A percentile compares a stretch with the other conserved stretches of the same genome.
These are phyloP conservation scores for Zygothrica quintamaculata DNA, from an alignment of 2,888 invertebrate genomes.

Conservation along the genomic window DNA sequence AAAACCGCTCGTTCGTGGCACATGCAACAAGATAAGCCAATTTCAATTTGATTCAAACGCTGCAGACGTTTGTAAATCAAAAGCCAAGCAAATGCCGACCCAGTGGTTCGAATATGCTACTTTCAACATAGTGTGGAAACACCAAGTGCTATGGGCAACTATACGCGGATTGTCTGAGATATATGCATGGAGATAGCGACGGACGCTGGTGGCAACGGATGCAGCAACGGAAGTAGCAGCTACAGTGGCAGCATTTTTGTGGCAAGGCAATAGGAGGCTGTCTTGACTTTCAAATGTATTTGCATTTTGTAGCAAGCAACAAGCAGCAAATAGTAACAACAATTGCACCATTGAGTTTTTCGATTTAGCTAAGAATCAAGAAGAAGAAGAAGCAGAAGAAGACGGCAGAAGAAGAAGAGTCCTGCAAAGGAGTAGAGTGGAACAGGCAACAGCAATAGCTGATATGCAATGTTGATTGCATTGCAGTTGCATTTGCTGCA, in stretches of 20 bases:
- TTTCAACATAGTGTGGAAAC: slow-evolving; percentile 4
- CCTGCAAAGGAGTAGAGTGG: slow-evolving; percentile 27
- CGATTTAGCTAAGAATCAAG: slow-evolving; percentile 12
- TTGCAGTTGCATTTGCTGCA: slow-evolving; percentile 20
- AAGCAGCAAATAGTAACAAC: slow-evolving; percentile 27
- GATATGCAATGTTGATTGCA: slow-evolving; percentile 72
- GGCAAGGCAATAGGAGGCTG: slow-evolving; percentile 35
- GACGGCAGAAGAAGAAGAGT: slow-evolving; percentile 16
- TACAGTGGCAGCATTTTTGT: slow-evolving; percentile 20
- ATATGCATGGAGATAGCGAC: not conserved
- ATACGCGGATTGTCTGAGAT: not conserved
- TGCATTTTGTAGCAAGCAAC: slow-evolving; percentile 47
- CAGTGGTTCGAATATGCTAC: slow-evolving; percentile 1
- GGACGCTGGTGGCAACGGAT: slow-evolving; percentile 20
- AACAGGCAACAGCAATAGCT: too few species aligned
- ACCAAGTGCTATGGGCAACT: not conserved
- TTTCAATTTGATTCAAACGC: slow-evolving; percentile 78
- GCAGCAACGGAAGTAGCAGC: slow-evolving; percentile 13
- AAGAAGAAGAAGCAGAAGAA: not conserved
- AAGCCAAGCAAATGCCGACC: slow-evolving; percentile 50
- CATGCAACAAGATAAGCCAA: slow-evolving; percentile 77
- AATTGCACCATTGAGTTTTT: slow-evolving; percentile 37
- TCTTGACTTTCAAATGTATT: slow-evolving; percentile 68
- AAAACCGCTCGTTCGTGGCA: slow-evolving; percentile 66
- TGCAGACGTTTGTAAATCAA: slow-evolving; percentile 66